Conservation (phyloP, 2,888 invertebrate species). For the Zhuqinia jingwanae region DNA sequence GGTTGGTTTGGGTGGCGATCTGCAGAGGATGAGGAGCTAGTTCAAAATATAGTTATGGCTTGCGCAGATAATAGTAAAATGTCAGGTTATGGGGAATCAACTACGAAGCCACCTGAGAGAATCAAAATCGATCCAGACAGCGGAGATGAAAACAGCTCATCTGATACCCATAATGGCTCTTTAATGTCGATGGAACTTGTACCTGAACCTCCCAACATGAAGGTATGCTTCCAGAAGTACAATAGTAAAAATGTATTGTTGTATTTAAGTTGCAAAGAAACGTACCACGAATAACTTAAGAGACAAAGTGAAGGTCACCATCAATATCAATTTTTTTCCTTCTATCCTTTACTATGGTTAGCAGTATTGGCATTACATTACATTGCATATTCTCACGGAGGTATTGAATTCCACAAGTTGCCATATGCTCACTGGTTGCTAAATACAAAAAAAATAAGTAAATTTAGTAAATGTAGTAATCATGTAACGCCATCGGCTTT, state of each 20-base stretch:
- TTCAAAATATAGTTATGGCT: constrained; percentile 91
- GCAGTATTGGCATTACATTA: not conserved
- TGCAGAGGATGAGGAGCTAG: constrained; percentile 92
- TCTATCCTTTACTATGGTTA: not conserved
- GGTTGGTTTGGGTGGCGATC: constrained; percentile 98
- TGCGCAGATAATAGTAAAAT: constrained; percentile 86
- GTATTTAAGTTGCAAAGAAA: not conserved
- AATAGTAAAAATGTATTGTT: not conserved
- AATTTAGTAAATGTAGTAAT: not conserved
- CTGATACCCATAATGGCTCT: constrained; percentile 64
- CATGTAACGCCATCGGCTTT: constrained; percentile 8
- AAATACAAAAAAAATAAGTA: not conserved
- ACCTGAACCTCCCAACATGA: constrained; percentile 75
- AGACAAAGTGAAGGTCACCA: constrained; percentile 46
- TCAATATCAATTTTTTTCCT: constrained; percentile 27
- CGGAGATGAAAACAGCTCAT: constrained; percentile 55
- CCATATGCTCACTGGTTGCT: constrained; percentile 1
- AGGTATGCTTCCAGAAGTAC: constrained; percentile 64
- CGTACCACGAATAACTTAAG: not conserved
- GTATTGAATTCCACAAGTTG: constrained; percentile 1
- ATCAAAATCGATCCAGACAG: constrained; percentile 54
- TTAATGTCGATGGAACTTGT: constrained; percentile 76
- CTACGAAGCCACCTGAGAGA: constrained; percentile 32
- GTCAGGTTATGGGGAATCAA: constrained; percentile 56
- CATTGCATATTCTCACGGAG: not conserved